A percentile compares a stretch with the other conserved stretches of the same genome.
These are phyloP conservation scores for Bombyx mandarina DNA, from an alignment of 1,140 invertebrate genomes.

Conservation along the genomic window DNA sequence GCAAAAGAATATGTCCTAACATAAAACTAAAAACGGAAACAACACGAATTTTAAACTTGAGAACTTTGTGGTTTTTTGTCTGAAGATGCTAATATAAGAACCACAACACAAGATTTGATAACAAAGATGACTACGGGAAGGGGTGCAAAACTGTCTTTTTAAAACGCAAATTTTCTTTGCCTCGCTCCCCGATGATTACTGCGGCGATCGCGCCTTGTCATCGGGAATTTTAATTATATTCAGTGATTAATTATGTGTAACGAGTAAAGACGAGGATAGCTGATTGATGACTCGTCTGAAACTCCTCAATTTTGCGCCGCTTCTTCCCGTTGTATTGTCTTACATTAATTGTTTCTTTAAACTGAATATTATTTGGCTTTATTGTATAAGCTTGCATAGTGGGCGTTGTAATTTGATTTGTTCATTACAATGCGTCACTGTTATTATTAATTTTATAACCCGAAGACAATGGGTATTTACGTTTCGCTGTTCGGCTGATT, in stretches of 20 bases:
- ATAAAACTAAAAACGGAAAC: too few species aligned
- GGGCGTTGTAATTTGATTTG: slow-evolving; percentile 56
- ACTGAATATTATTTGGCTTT: slow-evolving; percentile 47
- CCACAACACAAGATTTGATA: too few species aligned
- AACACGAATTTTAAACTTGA: too few species aligned
- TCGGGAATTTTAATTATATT: slow-evolving; percentile 67
- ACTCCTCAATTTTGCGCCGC: slow-evolving; percentile 24
- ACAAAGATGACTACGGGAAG: too few species aligned
- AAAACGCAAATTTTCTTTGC: not conserved
- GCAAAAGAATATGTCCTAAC: too few species aligned
- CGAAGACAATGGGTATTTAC: slow-evolving; percentile 40
- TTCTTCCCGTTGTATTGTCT: slow-evolving; percentile 50
- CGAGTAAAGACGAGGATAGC: slow-evolving; percentile 40
- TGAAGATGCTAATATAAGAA: too few species aligned
- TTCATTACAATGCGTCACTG: slow-evolving; percentile 51
- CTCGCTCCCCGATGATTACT: slow-evolving; percentile 23
- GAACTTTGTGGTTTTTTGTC: too few species aligned
- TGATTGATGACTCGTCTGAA: slow-evolving; percentile 54
- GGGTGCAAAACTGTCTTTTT: too few species aligned
- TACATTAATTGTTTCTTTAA: slow-evolving; percentile 57
- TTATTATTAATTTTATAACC: slow-evolving; percentile 56
- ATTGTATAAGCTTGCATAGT: slow-evolving; percentile 52
- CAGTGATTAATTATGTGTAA: slow-evolving; percentile 66
- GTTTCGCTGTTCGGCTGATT: slow-evolving; percentile 27
- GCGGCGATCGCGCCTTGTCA: slow-evolving; percentile 54